Percentiles rank a stretch among this genome's conserved stretches.
These are phyloP conservation scores for Coenonympha glycerion DNA, from an alignment of 2,888 invertebrate species.

Conservation along the genomic window DNA sequence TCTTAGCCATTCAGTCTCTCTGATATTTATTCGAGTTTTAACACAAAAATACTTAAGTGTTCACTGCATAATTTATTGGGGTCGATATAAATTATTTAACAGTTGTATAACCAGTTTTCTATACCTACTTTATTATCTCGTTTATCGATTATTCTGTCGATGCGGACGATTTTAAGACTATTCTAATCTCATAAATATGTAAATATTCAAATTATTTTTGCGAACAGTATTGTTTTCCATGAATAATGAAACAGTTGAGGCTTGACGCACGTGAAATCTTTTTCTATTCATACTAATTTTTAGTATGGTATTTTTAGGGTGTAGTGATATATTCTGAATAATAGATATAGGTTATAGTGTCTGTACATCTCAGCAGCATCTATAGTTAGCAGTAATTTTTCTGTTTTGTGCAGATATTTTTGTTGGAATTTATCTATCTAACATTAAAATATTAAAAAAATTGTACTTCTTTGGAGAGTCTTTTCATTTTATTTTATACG, in stretches of 20 bases:
- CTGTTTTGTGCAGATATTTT: no score
- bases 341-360: no score
- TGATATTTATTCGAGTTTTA: no score
- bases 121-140: conserved; percentile 3
- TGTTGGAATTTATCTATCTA: no score
- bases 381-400: no score
- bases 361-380: no score
- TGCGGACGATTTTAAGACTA: conserved; percentile 10
- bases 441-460: no score
- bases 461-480: no score
- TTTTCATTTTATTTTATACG: no score
- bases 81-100: conserved; percentile 17
- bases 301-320: no score
- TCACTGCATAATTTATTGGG: conserved; percentile 2
- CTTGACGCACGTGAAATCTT: conserved; percentile 3
- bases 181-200: conserved; percentile 14
- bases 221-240: conserved; percentile 7
- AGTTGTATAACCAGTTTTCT: conserved; percentile 16
- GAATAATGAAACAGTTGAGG: conserved; percentile 7
- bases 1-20: background rate
- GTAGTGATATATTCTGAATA: background rate
- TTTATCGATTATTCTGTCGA: background rate
- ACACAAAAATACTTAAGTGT: conserved; percentile 3
- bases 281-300: conserved; percentile 1
- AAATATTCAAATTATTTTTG: conserved; percentile 10